phyloP scores from a whole-genome alignment of 2,888 invertebrate species.

The Oxytorus armatus region DNA sequence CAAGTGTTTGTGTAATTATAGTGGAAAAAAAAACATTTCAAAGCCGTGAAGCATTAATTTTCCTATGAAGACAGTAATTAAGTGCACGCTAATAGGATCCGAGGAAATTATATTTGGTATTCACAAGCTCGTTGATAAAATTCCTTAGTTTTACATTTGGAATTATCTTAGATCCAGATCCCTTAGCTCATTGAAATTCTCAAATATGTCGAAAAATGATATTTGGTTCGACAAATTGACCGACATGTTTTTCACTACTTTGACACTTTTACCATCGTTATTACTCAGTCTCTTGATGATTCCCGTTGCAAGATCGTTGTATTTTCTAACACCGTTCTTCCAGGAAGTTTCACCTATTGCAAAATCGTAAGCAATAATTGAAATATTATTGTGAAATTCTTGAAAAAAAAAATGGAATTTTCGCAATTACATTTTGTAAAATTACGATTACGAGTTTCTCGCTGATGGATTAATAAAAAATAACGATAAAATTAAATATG shows the following conservation, averaged over 20 bases:
- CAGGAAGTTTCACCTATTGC: slow-evolving; percentile 70
- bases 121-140: no score
- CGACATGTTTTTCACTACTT: slow-evolving; percentile 74
- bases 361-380: slow-evolving; percentile 66
- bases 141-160: no score
- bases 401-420: not conserved
- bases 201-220: slow-evolving; percentile 72
- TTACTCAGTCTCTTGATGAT: slow-evolving; percentile 78
- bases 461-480: no score
- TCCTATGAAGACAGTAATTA: not conserved
- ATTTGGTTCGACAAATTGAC: slow-evolving; percentile 72
- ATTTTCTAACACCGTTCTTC: slow-evolving; percentile 79
- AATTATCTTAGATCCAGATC: no score
- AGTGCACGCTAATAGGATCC: not conserved
- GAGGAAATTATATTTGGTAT: no score
- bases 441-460: no score
- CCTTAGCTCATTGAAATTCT: not conserved
- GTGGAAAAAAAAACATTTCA: no score
- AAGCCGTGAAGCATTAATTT: not conserved
- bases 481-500: no score
- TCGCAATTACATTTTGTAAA: no score
- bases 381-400: not conserved
- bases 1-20: no score
- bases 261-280: slow-evolving; percentile 80
- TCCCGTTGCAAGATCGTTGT: slow-evolving; percentile 79